Evolutionary conservation across 1,140 invertebrate species (phyloP), one percentile per base, ranked within the genome.

Genomic region (Caenorhabditis tropicalis): DNA sequence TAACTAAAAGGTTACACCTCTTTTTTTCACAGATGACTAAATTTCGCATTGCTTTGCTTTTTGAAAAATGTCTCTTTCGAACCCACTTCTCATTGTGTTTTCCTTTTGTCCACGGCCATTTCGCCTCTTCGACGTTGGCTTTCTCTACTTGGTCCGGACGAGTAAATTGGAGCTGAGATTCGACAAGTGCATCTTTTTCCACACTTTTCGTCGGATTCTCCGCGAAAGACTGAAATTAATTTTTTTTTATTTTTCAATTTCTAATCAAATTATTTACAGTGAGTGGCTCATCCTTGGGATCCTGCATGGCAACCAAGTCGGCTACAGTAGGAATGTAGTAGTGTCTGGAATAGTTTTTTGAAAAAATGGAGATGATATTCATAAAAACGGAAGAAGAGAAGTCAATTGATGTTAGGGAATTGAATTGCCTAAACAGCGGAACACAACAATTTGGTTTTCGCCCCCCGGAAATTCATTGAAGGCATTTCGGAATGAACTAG

Each of bases 381-480:
- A 21, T 27, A 39, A 36, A 27, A 70, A 1, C 36, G 39, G 15
- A 16, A 9, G 19, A 36, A 15, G 10, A 43, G 36, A 43, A 24
- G 29, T 74, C n/a, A 74, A 46, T 43, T 74, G 58, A 33, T 65
- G 58, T 74, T 36, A 74, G 36, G 65, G 43, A 74, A n/a, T 12
- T 15, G 33, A 74, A 24, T 43, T 19, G 36, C 36, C 36, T 74
- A 39, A 74, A 39, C 65, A 74, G 33, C 65, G 65, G 65, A 74
- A 74, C 65, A 74, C 65, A 24, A 24, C 65, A 74, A 74, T 74
- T 74, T 74, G 16, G 58, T 65, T 24, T 43, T 74, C 10, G 58
- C n/a, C 10, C 21, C 43, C 12, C 29, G 65, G 65, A 74, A 74
- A n/a, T 58, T 58, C 53, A 24, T 29, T n/a, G 24, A 58, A 58